These are phyloP conservation scores for Poicephalus meyeri DNA, from an alignment of 2,113 vertebrate species.

Conservation along the genomic window DNA sequence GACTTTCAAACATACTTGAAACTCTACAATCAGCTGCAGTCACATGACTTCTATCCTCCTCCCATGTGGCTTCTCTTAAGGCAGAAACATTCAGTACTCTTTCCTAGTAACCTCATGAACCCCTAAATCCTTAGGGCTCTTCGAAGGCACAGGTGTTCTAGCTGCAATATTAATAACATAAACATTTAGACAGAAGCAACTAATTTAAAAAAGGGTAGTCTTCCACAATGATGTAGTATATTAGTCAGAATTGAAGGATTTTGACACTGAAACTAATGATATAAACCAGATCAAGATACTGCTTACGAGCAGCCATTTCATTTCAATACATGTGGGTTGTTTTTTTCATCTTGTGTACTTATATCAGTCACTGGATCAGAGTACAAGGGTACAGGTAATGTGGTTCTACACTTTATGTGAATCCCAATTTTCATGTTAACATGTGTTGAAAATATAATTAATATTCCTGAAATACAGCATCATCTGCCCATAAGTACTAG, in stretches of 20 bases:
- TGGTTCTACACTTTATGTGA: neutral
- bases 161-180: neutral
- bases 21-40: neutral
- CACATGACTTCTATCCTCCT: neutral
- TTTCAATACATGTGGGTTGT: neutral
- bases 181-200: neutral
- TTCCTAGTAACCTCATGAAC: neutral
- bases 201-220: neutral
- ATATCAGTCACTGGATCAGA: neutral
- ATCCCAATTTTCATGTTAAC: neutral
- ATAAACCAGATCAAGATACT: neutral
- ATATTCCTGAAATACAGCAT: conserved; percentile 20
- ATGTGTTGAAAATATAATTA: neutral
- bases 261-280: neutral
- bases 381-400: neutral
- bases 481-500: conserved; percentile 25
- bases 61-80: neutral
- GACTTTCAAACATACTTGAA: neutral
- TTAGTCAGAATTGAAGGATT: neutral
- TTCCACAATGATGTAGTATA: neutral
- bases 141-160: neutral
- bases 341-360: neutral
- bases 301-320: neutral
- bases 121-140: neutral
- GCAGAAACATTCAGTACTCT: neutral